Base-by-base conservation (phyloP, 1,140 invertebrate species). In the Phenacoccus solenopsis region DNA sequence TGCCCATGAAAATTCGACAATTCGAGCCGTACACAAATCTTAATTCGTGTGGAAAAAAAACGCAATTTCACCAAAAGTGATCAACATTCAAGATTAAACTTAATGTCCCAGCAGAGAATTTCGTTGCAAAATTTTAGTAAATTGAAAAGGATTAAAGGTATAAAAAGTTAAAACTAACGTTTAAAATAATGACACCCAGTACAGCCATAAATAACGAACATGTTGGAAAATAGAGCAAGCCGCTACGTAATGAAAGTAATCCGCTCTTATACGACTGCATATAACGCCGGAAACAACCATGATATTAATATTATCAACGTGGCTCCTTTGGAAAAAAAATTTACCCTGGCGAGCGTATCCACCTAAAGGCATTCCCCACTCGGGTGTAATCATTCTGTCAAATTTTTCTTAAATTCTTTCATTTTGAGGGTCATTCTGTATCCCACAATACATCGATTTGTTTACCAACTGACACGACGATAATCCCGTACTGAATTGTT, bases 121-220 rank as follows among this genome's bases (percentile, higher is more conserved):
- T 49, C 38, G 38, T 49, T 49, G 38, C 38, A 49, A 49, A 49
- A 49, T 49, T 49, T 49, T 49, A 16, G 38, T 49, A 49, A 49
- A 49, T 49, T 49, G 38, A 49, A 49, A 49, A 49, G 38, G 38
- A 49, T 49, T 49, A 49, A 49, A 49, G 38, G 38, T 49, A 49
- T 49, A 49, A 49, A 49, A 49, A 49, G 38, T 49, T 49, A 16
- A n/a, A 49, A 49, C 38, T 49, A 49, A 49, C 38, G 38, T 49
- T 49, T 49, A 49, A 49, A 49, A 49, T 49, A 49, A 49, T n/a
- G 38, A 49, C 38, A 49, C 38, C 38, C 38, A 9, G 20, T 16
- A 49, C 38, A n/a, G 38, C 38, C 5, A 49, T 49, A 49, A 49
- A 49, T 49, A 49, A 49, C 38, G 20, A 49, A 49, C 38, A 49